Evolutionary conservation across 2,888 invertebrate genomes (phyloP), one percentile per base, ranked within the genome.

Genomic region (Alentia gelatinosa): DNA sequence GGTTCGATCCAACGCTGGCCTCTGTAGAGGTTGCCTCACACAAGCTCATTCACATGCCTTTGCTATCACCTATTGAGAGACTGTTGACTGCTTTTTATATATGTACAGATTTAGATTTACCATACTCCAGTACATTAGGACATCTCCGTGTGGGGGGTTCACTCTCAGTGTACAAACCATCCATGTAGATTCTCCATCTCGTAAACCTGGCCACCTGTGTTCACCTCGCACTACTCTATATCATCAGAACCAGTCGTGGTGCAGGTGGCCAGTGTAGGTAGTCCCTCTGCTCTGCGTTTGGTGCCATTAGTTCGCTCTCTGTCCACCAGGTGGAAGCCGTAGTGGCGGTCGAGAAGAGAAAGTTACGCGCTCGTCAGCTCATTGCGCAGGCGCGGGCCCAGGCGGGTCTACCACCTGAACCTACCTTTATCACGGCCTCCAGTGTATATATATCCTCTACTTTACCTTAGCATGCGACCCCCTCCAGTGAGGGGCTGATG

Each of bases 311-410:
- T 79, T 79, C 79, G 23, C 37, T 39, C 26, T 79, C 19, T 79
- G 23, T 79, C 40, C 42, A 47, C 47, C 86, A 86, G 86, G 86
- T 86, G 86, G 86, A 86, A 1, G 86, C 42, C 86, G 47, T 86
- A 47, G 47, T 86, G 26, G 47, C 15, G 47, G 47, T 47, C n/a
- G 86, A 86, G 86, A 42, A 98, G 95, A 96, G 99, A 93, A 97
- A 98, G 9, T 98, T 99, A 96, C 97, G 98, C 95, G 99, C 99
- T 91, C 97, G 98, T 93, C 97, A 98, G 94, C 97, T 99, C 90
- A 98, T 99, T 91, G 98, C 98, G 0, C 98, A 98, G 95, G 98
- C 98, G 0, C 92, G 95, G 37, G 94, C 94, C 12, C 94, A 94
- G 91, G 93, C 94, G 12, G 95, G 94, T 0, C 47, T 90, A 19